These are phyloP conservation scores for Melipona bicolor DNA, from an alignment of 2,888 invertebrate genomes.

Conservation along the genomic window DNA sequence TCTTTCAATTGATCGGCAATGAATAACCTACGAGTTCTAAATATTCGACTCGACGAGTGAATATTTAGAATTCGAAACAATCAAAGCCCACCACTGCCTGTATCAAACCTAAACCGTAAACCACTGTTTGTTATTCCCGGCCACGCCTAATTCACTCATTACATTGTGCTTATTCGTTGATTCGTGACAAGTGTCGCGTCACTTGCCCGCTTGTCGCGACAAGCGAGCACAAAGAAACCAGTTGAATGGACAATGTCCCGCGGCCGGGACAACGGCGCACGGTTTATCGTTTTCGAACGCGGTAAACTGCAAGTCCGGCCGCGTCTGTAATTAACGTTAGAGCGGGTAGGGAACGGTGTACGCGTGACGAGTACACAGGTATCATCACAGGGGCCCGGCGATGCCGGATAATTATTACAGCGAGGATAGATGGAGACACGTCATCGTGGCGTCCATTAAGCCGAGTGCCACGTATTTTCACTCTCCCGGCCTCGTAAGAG, in stretches of 20 bases:
- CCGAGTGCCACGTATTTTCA: constrained; percentile 68
- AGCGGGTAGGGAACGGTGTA: constrained; percentile 31
- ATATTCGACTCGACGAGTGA: too few species aligned
- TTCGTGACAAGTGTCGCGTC: background rate
- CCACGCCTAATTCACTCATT: background rate
- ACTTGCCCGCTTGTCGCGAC: background rate
- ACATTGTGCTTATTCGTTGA: background rate
- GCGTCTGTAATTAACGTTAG: constrained; percentile 72
- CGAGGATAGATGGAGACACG: constrained; percentile 71
- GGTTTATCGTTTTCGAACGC: constrained; percentile 16
- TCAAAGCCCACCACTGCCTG: background rate
- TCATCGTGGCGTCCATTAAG: constrained; percentile 71
- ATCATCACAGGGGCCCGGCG: constrained; percentile 60
- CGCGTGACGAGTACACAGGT: constrained; percentile 61
- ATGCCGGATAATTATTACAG: constrained; percentile 76
- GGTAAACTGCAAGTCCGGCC: constrained; percentile 6
- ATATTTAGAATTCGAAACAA: background rate
- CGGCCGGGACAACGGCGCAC: background rate
- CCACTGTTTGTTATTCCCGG: background rate
- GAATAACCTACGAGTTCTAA: too few species aligned
- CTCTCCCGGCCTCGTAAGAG: constrained; percentile 56
- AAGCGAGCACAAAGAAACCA: background rate
- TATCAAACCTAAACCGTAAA: too few species aligned
- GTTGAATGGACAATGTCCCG: background rate
- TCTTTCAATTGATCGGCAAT: too few species aligned